Percentiles rank a stretch among this genome's conserved stretches.
Conservation (phyloP, 2,113 vertebrate species). For the Brachypodius melanocephalos region DNA sequence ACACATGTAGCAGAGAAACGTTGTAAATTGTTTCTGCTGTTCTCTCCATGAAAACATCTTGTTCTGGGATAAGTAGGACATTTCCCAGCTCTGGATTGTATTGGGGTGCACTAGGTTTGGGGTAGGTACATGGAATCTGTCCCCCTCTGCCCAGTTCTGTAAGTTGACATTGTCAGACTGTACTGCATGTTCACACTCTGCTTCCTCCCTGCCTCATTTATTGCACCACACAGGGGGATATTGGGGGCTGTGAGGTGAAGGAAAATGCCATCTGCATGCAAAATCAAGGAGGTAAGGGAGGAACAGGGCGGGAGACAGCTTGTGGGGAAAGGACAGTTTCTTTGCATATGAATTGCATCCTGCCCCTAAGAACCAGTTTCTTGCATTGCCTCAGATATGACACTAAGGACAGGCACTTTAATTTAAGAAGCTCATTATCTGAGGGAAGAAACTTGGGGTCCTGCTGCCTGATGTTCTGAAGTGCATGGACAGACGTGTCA, state of each 20-base stretch:
- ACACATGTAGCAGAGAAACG: neutral
- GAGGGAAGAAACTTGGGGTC: neutral
- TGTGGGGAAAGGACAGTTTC: accelerated
- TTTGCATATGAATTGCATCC: accelerated
- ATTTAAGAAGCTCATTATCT: neutral
- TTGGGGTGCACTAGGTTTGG: neutral
- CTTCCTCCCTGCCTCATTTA: neutral
- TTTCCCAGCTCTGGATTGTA: neutral
- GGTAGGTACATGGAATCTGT: accelerated
- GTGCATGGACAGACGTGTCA: neutral
- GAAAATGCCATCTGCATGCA: neutral
- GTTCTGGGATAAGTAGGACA: neutral
- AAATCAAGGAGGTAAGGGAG: neutral
- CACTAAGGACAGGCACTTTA: neutral
- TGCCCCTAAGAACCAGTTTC: neutral
- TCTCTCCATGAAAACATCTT: neutral
- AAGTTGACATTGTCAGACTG: accelerated
- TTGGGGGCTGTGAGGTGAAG: accelerated
- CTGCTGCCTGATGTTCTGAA: neutral
- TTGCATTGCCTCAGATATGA: neutral
- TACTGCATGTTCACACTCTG: neutral
- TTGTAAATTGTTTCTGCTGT: neutral
- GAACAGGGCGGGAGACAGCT: neutral
- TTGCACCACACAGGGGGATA: neutral
- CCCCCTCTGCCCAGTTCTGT: no score